These are phyloP conservation scores for Vireo altiloquus DNA, from an alignment of 2,113 vertebrate genomes.

Conservation along the genomic window DNA sequence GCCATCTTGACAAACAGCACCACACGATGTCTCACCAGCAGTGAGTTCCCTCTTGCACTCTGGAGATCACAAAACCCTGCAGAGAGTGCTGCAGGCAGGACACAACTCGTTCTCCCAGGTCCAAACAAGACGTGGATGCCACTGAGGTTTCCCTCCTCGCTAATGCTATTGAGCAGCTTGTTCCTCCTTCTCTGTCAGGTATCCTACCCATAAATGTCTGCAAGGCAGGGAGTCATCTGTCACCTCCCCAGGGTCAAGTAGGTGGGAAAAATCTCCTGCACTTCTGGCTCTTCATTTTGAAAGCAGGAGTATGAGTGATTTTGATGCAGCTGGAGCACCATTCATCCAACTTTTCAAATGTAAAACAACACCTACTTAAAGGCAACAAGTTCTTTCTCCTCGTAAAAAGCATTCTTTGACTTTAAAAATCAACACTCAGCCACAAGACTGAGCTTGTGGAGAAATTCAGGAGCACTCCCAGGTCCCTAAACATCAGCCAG, in stretches of 20 bases:
- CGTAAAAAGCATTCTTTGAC: not conserved
- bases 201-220: not conserved
- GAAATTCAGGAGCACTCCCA: not conserved
- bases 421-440: not conserved
- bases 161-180: not conserved
- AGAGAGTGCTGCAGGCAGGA: not conserved
- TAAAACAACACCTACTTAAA: not conserved
- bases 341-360: not conserved
- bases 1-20: not conserved
- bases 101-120: not conserved
- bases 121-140: not conserved
- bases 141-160: not conserved
- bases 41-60: not conserved
- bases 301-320: not conserved
- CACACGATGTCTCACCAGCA: accelerated
- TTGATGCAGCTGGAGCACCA: not conserved
- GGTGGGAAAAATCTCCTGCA: not conserved
- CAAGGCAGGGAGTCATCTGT: not conserved
- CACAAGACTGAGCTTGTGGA: not conserved
- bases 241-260: not conserved
- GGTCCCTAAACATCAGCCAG: not conserved
- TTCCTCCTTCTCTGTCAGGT: not conserved
- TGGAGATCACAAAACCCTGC: not conserved
- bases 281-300: not conserved
- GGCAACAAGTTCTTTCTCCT: not conserved